A percentile compares a stretch with the other conserved stretches of the same genome.
Evolutionary conservation across 2,888 invertebrate species (phyloP).

Genomic region (Hypomecis punctinalis): DNA sequence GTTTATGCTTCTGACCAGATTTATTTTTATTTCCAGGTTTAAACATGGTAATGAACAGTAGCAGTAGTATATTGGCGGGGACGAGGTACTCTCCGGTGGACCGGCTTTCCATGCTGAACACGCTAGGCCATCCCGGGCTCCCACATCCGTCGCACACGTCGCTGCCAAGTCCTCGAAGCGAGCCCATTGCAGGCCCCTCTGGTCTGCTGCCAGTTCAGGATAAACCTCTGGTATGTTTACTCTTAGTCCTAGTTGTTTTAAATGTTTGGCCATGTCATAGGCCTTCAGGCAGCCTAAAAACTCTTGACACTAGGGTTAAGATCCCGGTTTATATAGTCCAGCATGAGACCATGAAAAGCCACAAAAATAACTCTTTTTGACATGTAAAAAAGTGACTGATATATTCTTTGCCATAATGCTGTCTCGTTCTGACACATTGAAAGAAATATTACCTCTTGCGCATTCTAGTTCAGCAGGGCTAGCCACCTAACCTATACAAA

Average conservation of each 20-base stretch:
- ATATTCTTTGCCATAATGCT: no score
- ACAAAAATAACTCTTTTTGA: no score
- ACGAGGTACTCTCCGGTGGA: conserved; percentile 77
- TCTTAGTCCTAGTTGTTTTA: not conserved
- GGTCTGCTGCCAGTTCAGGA: conserved; percentile 94
- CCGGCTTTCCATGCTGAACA: conserved; percentile 72
- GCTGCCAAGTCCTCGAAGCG: conserved; percentile 88
- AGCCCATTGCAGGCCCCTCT: conserved; percentile 92
- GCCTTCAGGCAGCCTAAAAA: no score
- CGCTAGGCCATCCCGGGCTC: conserved; percentile 71
- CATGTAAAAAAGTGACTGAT: no score
- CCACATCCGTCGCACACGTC: conserved; percentile 70
- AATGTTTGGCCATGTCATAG: no score
- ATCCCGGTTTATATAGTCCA: no score
- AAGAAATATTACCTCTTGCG: no score
- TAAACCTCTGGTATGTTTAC: conserved; percentile 90
- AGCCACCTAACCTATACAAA: no score
- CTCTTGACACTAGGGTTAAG: no score
- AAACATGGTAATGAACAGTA: conserved; percentile 86
- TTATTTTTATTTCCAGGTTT: conserved; percentile 71
- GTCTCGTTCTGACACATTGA: no score
- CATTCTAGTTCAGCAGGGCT: no score
- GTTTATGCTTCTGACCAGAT: not conserved
- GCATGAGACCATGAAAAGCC: no score
- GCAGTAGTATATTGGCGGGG: conserved; percentile 61